Evolutionary conservation across 30 jellyfish, hydroid and myxozoan species (phyloP).

Genomic region (Hydractinia echinata): DNA sequence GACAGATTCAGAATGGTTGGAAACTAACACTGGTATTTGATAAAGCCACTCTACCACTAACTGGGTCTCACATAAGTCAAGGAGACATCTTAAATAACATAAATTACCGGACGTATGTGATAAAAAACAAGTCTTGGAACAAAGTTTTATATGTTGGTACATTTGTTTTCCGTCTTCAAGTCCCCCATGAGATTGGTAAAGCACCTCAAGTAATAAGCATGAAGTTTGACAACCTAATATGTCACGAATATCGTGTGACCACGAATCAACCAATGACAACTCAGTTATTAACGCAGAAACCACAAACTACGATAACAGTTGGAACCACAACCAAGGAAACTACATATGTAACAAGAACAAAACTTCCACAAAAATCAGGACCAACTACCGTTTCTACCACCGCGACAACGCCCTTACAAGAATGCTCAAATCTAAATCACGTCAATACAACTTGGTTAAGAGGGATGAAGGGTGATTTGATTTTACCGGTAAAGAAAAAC

Average conservation of each 20-base stretch:
- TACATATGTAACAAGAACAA: no score
- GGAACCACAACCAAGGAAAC: no score
- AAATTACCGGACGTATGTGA: background rate
- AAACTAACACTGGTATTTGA: no score
- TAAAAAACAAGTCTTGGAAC: background rate
- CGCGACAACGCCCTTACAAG: background rate
- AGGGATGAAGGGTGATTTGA: background rate
- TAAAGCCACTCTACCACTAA: no score
- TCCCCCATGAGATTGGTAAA: no score
- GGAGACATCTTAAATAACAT: no score
- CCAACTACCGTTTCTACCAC: conserved; percentile 5
- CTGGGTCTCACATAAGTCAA: no score
- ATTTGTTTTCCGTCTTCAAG: background rate
- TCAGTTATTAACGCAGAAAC: no score
- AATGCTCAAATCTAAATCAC: background rate
- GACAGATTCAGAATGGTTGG: no score
- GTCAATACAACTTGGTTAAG: background rate
- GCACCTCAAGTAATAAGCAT: no score
- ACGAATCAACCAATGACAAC: background rate
- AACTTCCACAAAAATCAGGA: no score
- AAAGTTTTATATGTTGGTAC: background rate
- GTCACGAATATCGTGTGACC: background rate
- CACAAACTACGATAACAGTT: no score
- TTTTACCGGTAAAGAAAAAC: background rate
- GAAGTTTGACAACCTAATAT: background rate